These are phyloP conservation scores for Trachemys scripta DNA, from an alignment of 2,113 vertebrate species.

Conservation along the genomic window DNA sequence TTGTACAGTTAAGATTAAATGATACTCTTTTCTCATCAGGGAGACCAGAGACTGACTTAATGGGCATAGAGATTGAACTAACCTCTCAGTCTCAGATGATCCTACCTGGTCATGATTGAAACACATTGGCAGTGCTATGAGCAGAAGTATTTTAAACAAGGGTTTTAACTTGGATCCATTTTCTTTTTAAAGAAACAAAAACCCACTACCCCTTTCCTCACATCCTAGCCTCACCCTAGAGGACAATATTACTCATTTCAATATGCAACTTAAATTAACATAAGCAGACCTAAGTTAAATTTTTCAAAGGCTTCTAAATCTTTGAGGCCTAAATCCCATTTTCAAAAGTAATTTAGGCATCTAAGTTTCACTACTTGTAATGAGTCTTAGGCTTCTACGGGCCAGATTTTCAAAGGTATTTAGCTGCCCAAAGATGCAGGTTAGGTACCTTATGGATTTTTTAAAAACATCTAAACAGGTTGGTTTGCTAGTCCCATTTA, in stretches of 20 bases:
- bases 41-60: neutral
- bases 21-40: neutral
- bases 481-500: neutral
- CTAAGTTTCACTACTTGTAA: neutral
- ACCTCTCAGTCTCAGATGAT: neutral
- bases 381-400: neutral
- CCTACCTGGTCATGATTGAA: neutral
- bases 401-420: neutral
- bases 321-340: neutral
- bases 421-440: neutral
- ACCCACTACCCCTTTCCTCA: fast-evolving
- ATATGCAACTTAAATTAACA: fast-evolving
- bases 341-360: neutral
- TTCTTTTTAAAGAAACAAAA: neutral
- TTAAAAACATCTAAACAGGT: neutral
- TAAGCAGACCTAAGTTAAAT: neutral
- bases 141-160: neutral
- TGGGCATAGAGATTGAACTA: neutral
- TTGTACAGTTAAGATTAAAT: fast-evolving
- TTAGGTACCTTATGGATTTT: neutral
- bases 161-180: neutral
- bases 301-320: neutral
- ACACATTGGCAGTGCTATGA: fast-evolving
- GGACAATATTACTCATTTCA: neutral
- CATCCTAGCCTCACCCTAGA: neutral